Evolutionary conservation across 2,888 invertebrate genomes (phyloP).

Genomic region (Cheilosia scutellata): DNA sequence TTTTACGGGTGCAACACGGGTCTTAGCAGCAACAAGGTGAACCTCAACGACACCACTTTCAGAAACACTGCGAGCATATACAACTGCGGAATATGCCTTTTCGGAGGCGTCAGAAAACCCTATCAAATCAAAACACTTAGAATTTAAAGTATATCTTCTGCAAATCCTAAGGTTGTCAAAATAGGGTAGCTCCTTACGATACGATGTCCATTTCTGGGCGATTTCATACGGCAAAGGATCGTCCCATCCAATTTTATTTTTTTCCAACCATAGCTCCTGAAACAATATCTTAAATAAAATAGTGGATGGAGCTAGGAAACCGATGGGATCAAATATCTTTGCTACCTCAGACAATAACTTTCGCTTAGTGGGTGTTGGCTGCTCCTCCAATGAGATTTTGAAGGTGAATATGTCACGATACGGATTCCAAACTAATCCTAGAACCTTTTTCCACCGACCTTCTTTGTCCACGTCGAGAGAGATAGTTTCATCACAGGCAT

Average conservation of each 20-base stretch:
- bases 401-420: slow-evolving; percentile 2
- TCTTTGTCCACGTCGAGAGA: slow-evolving; percentile 11
- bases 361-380: slow-evolving; percentile 3
- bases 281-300: slow-evolving; percentile 6
- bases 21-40: slow-evolving; percentile 17
- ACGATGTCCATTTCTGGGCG: background rate
- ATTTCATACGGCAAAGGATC: slow-evolving; percentile 3
- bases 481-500: background rate
- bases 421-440: slow-evolving; percentile 12
- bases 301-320: background rate
- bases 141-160: background rate
- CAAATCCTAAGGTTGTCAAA: background rate
- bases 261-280: background rate
- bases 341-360: slow-evolving; percentile 20
- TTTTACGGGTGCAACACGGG: slow-evolving; percentile 48
- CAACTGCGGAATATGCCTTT: no score
- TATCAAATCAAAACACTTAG: background rate
- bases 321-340: slow-evolving; percentile 4
- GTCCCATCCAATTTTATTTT: background rate
- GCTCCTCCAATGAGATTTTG: slow-evolving; percentile 1
- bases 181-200: background rate
- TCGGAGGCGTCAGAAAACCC: no score
- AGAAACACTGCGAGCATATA: background rate
- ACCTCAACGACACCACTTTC: background rate
- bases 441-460: slow-evolving; percentile 8